Base-by-base conservation (phyloP, 2,113 vertebrate genomes). In the Acrocephalus arundinaceus region DNA sequence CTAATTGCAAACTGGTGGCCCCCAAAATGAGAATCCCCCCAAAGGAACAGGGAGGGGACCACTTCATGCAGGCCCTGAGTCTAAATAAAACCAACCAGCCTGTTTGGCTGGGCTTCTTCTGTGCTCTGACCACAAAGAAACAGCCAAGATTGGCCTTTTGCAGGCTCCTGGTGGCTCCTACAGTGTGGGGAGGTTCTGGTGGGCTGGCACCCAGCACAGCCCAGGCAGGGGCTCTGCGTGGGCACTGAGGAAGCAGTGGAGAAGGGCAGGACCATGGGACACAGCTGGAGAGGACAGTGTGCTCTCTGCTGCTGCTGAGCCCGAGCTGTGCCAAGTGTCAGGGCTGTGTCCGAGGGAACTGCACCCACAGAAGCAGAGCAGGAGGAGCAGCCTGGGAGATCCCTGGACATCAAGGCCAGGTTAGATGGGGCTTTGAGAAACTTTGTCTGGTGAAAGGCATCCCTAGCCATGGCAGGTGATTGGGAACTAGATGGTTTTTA, bases 251-350 rank as follows among this genome's bases (percentile, higher is more conserved):
- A 21, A 35, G 20, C 59, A 51, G 25, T 39, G 80, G 43, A 52
- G 89, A 74, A 2, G 27, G 63, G 52, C 43, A 71, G 57, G 52
- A 37, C 13, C n/a, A 4, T 1, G 37, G 62, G 49, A 51, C 48
- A 45, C 48, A 41, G 71, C 30, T 43, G 52, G 45, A 68, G 39
- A 48, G 33, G 15, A 57, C 0, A 2, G 5, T 48, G 63, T 33
- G 52, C 58, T 46, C 67, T 4, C 43, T 68, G 9, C 1, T 14
- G 4, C 46, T 58, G 57, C 13, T 35, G 63, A 85, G 45, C 59
- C 28, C 0, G 0, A 82, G 43, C 55, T 59, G 25, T 20, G 62
- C 51, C 72, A 68, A 46, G 14, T 0, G 0, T 33, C 43, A 27
- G 2, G 30, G 59, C 68, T 61, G 45, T 49, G 49, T 5, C 30